Conservation (phyloP, 2,888 invertebrate genomes). For the Melanchra persicariae region DNA sequence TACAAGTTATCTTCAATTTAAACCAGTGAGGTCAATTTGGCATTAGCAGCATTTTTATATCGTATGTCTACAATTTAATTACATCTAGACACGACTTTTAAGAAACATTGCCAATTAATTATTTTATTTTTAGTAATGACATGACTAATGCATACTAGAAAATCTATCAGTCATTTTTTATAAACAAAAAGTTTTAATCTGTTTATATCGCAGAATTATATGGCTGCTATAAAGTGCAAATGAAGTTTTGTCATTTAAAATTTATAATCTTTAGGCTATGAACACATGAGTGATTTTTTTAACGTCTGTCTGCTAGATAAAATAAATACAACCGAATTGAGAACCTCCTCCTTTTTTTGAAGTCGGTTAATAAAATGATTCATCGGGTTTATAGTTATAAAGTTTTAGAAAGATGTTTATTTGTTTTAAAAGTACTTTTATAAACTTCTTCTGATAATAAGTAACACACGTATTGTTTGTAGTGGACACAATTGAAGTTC, state of each 20-base stretch:
- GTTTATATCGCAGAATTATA: constrained; percentile 44
- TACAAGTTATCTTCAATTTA: not conserved
- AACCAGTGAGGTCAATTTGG: constrained; percentile 13
- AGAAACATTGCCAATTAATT: constrained; percentile 17
- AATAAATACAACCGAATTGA: too few species aligned
- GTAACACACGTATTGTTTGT: too few species aligned
- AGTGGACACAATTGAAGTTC: too few species aligned
- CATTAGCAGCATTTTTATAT: not conserved
- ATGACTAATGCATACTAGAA: constrained; percentile 21
- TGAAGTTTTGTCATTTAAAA: constrained; percentile 49
- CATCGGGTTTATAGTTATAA: too few species aligned
- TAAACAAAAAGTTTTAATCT: constrained; percentile 14
- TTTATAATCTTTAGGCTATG: constrained; percentile 32
- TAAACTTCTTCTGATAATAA: not conserved
- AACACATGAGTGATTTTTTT: constrained; percentile 22
- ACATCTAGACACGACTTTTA: not conserved
- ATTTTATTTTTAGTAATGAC: constrained; percentile 30
- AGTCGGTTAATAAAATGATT: too few species aligned
- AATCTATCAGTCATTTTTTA: constrained; percentile 27
- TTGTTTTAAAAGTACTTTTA: not conserved
- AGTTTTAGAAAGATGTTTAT: not conserved
- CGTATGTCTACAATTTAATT: constrained; percentile 21
- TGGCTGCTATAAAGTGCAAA: constrained; percentile 51
- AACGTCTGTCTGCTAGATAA: not conserved
- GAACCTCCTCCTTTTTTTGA: too few species aligned